phyloP scores from a whole-genome alignment of 2,113 vertebrate species.

The Colinus virginianus region DNA sequence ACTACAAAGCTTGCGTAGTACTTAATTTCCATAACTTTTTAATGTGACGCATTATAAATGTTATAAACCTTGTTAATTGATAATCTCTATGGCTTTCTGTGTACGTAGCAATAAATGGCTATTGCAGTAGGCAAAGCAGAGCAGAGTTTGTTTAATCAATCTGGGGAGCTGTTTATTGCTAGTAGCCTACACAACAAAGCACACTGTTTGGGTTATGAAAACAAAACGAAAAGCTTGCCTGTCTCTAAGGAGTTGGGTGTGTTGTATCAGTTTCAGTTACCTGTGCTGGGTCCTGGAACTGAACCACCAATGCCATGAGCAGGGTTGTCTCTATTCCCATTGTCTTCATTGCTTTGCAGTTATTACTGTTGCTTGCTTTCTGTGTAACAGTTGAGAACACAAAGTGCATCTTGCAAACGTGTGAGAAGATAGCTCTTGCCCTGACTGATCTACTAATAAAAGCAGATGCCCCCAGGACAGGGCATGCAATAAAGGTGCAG shows the following conservation, averaged over 20 bases:
- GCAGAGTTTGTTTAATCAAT: conserved; percentile 66
- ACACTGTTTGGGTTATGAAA: not conserved
- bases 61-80: conserved; percentile 81
- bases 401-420: not conserved
- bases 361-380: not conserved
- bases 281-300: not conserved
- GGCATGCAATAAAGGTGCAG: not conserved
- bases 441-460: not conserved
- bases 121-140: conserved; percentile 67
- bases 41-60: conserved; percentile 74
- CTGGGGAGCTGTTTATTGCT: conserved; percentile 13
- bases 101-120: conserved; percentile 73
- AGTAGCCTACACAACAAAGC: not conserved
- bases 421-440: not conserved
- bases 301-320: not conserved
- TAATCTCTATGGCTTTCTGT: conserved; percentile 76
- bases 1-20: conserved; percentile 63
- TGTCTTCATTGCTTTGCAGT: not conserved
- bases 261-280: not conserved
- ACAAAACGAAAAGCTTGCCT: not conserved
- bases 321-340: not conserved
- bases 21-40: conserved; percentile 82
- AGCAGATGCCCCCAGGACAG: not conserved
- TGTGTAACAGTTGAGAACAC: not conserved
- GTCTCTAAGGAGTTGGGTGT: not conserved